These are phyloP conservation scores for Mola mola DNA, from an alignment of 2,113 vertebrate species.

Conservation along the genomic window DNA sequence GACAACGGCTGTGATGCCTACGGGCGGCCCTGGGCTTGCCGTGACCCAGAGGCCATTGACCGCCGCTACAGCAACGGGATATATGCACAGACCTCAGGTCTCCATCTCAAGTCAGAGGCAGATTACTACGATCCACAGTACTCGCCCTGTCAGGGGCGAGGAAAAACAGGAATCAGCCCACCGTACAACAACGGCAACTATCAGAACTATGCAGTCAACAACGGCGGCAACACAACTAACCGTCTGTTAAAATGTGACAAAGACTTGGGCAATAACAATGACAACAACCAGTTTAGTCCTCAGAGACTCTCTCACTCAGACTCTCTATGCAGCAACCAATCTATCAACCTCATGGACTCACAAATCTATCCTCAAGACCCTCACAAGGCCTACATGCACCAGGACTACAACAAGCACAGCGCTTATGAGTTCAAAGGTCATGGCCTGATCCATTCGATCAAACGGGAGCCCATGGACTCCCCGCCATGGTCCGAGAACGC, in stretches of 20 bases:
- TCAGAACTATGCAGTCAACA: slow-evolving; percentile 72
- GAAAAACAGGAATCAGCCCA: slow-evolving; percentile 77
- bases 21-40: slow-evolving; percentile 81
- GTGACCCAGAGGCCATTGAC: slow-evolving; percentile 64
- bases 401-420: slow-evolving; percentile 77
- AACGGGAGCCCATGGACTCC: slow-evolving; percentile 91
- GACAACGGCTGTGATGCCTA: slow-evolving; percentile 83
- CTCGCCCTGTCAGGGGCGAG: slow-evolving; percentile 84
- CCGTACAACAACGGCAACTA: slow-evolving; percentile 81
- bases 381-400: slow-evolving; percentile 79
- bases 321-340: slow-evolving; percentile 71
- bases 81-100: slow-evolving; percentile 70
- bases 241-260: slow-evolving; percentile 82
- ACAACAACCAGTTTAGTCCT: slow-evolving; percentile 72
- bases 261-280: slow-evolving; percentile 68
- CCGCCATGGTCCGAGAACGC: slow-evolving; percentile 78
- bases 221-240: slow-evolving; percentile 47
- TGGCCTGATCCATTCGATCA: slow-evolving; percentile 85
- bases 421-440: slow-evolving; percentile 84
- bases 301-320: slow-evolving; percentile 81
- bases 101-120: slow-evolving; percentile 88
- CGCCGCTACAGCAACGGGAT: slow-evolving; percentile 74
- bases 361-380: slow-evolving; percentile 78
- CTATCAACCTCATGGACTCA: slow-evolving; percentile 75
- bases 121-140: slow-evolving; percentile 79